Conservation (phyloP, 2,888 invertebrate species). For the Thalpophila matura region DNA sequence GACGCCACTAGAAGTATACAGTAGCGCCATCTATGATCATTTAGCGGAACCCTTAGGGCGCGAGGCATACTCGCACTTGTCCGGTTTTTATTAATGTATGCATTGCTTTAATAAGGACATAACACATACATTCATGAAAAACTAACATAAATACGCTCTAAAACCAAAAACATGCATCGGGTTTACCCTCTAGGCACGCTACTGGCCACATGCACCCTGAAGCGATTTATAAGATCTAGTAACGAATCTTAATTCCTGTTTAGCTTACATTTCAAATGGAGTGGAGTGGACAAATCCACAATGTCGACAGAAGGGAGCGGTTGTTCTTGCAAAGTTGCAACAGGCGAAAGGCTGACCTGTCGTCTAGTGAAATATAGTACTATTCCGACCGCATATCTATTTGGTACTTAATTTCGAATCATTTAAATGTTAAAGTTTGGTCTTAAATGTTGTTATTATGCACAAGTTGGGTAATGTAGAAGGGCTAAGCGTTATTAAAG, state of each 20-base stretch:
- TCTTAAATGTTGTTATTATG: constrained; percentile 4
- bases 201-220: not conserved
- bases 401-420: constrained; percentile 6
- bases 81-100: no score
- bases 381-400: constrained; percentile 9
- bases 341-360: constrained; percentile 43
- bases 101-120: no score
- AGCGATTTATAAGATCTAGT: not conserved
- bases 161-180: no score
- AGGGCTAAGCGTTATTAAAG: no score
- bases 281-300: constrained; percentile 10
- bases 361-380: constrained; percentile 34
- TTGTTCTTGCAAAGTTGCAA: constrained; percentile 9
- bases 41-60: no score
- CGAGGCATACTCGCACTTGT: no score
- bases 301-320: constrained; percentile 43
- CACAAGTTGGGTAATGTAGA: constrained; percentile 3
- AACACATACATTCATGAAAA: no score
- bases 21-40: no score
- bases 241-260: not conserved
- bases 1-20: no score
- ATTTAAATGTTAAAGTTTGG: constrained; percentile 2
- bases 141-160: no score
- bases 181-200: no score
- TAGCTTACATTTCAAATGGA: not conserved